A percentile compares a stretch with the other conserved stretches of the same genome.
phyloP scores from a whole-genome alignment of 2,888 invertebrate genomes.

The Polydrusus tereticollis region DNA sequence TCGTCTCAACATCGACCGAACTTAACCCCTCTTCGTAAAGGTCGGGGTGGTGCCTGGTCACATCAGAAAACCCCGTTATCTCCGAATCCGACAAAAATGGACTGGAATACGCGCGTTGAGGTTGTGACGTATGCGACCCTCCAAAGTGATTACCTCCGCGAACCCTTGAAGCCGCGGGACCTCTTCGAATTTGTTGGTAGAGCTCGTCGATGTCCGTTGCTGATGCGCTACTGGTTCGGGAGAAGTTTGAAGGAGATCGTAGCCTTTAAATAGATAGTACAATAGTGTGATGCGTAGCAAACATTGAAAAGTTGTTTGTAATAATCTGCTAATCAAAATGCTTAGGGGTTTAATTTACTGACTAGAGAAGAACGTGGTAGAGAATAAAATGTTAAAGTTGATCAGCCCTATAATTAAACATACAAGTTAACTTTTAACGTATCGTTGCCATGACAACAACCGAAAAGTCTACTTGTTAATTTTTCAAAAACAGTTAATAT shows the following conservation, averaged over 20 bases:
- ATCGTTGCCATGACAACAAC: too few species aligned
- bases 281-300: too few species aligned
- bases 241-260: conserved; percentile 46
- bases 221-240: conserved; percentile 70
- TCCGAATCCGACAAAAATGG: conserved; percentile 64
- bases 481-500: too few species aligned
- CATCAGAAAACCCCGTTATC: conserved; percentile 48
- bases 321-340: too few species aligned
- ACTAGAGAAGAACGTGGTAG: too few species aligned
- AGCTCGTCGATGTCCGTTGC: conserved; percentile 77
- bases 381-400: too few species aligned
- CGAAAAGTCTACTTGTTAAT: too few species aligned
- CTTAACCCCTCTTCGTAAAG: conserved; percentile 27
- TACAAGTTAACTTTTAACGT: too few species aligned
- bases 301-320: too few species aligned
- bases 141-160: conserved; percentile 37
- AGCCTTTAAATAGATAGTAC: conserved; percentile 17
- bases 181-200: conserved; percentile 77
- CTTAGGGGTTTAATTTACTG: too few species aligned
- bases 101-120: conserved; percentile 53
- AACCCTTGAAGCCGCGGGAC: conserved; percentile 59
- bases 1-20: conserved; percentile 60
- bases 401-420: too few species aligned
- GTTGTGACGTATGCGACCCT: conserved; percentile 41
- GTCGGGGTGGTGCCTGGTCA: background rate